Evolutionary conservation across 2,113 vertebrate genomes (phyloP).

Genomic region (Cygnus atratus): DNA sequence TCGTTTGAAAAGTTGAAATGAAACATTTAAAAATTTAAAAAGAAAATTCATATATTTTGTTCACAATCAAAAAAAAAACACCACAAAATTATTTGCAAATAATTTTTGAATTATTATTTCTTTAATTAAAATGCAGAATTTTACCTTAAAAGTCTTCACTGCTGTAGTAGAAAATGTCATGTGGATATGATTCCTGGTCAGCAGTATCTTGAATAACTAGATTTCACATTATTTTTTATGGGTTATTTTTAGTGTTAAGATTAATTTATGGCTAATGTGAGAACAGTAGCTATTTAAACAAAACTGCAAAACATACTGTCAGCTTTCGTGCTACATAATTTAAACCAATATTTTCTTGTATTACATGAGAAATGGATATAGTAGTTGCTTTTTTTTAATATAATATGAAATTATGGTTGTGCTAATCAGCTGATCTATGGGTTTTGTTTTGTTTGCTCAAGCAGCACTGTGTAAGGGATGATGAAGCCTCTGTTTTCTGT

Average conservation of each 20-base stretch:
- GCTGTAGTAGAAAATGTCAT: background rate
- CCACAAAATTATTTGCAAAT: background rate
- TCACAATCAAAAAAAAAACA: background rate
- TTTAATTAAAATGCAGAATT: background rate
- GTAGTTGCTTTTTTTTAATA: background rate
- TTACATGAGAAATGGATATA: background rate
- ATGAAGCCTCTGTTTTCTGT: background rate
- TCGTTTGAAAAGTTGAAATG: background rate
- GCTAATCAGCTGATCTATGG: background rate
- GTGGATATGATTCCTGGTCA: background rate
- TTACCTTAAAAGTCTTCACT: background rate
- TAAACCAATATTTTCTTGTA: background rate
- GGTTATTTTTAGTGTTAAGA: constrained; percentile 14
- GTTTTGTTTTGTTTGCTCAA: background rate
- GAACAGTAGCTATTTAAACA: constrained; percentile 40
- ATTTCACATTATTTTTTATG: background rate
- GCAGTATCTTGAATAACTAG: background rate
- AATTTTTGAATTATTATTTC: background rate
- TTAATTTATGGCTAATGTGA: constrained; percentile 10
- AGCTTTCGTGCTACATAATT: constrained; percentile 50
- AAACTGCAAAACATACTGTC: constrained; percentile 43
- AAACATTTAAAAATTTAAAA: background rate
- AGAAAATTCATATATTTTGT: background rate
- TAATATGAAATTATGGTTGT: background rate
- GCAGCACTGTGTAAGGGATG: background rate